Evolutionary conservation across 2,113 vertebrate species (phyloP).

Genomic region (Pachyramphus minor): DNA sequence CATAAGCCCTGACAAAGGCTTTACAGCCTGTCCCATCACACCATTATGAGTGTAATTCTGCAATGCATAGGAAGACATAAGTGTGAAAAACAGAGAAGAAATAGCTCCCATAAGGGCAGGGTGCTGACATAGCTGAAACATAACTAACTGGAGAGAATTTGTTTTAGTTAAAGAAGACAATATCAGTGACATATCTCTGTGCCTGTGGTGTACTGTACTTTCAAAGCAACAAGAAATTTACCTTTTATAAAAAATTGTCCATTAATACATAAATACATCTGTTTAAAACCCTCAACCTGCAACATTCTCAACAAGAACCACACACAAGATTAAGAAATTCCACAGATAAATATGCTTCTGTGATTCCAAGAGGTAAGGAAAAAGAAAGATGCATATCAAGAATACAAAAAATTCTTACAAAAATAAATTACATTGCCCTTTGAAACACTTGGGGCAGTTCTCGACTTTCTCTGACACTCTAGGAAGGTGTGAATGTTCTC

Average conservation of each 20-base stretch:
- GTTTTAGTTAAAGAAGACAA: neutral
- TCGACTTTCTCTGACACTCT: neutral
- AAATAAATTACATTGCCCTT: neutral
- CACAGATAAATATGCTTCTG: neutral
- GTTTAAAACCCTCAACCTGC: neutral
- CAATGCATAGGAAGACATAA: neutral
- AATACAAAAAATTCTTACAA: neutral
- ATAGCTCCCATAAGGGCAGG: neutral
- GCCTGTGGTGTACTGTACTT: neutral
- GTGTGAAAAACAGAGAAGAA: neutral
- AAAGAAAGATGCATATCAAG: neutral
- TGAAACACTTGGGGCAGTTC: neutral
- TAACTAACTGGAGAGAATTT: neutral
- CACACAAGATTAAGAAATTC: neutral
- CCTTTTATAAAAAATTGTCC: neutral
- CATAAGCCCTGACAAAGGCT: constrained; percentile 5
- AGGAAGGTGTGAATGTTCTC: neutral
- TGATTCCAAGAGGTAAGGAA: neutral
- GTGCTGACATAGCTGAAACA: neutral
- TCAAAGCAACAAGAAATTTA: neutral
- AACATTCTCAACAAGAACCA: neutral
- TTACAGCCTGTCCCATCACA: neutral
- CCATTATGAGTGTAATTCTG: neutral
- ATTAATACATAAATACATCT: neutral
- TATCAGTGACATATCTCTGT: neutral